These are phyloP conservation scores for Fregata magnificens DNA, from an alignment of 2,113 vertebrate genomes.

Conservation along the genomic window DNA sequence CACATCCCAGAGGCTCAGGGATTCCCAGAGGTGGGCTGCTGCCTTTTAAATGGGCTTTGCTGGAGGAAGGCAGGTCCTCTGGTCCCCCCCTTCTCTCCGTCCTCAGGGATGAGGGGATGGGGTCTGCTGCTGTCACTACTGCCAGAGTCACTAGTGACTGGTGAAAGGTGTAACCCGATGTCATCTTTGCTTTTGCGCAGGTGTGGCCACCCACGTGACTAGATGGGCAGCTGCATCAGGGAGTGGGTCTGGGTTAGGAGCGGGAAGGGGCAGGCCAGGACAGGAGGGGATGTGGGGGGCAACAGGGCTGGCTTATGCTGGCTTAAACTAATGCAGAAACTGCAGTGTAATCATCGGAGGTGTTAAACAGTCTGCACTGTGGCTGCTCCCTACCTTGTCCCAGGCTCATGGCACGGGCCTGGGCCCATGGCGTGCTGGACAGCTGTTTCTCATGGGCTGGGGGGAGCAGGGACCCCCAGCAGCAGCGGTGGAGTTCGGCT, in stretches of 20 bases:
- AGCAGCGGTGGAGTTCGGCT: accelerated
- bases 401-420: accelerated
- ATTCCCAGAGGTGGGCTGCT: not conserved
- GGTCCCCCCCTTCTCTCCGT: not conserved
- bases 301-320: not conserved
- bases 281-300: not conserved
- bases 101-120: not conserved
- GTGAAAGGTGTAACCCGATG: not conserved
- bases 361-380: not conserved
- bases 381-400: not conserved
- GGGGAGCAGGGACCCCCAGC: not conserved
- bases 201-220: too few relatives aligned
- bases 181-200: not conserved
- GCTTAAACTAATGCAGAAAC: not conserved
- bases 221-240: not conserved
- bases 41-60: not conserved
- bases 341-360: not conserved
- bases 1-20: not conserved
- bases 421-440: not conserved
- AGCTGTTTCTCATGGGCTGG: not conserved
- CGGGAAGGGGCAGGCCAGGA: not conserved
- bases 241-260: not conserved
- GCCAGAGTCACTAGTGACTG: not conserved
- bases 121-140: not conserved
- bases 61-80: not conserved